Percentiles rank a stretch among this genome's conserved stretches.
phyloP scores from a whole-genome alignment of 2,797 vertebrate species.

The Coccyzus lansbergi region DNA sequence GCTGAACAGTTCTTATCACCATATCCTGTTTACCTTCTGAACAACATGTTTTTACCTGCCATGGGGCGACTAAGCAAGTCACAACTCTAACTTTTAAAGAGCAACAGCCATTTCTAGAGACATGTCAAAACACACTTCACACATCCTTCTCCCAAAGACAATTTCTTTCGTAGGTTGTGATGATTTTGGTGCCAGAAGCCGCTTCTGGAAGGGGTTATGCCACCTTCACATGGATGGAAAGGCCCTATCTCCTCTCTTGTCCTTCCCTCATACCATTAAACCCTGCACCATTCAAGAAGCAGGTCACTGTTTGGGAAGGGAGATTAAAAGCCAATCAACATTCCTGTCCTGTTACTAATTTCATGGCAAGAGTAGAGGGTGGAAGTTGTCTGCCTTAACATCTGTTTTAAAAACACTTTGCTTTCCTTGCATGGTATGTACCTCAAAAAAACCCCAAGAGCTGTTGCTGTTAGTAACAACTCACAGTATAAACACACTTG shows the following conservation, averaged over 20 bases:
- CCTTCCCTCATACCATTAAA: background rate
- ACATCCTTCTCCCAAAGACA: background rate
- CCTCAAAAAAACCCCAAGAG: constrained; percentile 20
- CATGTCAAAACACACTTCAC: background rate
- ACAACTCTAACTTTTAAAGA: background rate
- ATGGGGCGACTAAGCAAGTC: background rate
- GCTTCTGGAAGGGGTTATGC: rapidly evolving
- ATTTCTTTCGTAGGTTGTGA: rapidly evolving
- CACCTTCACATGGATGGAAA: background rate
- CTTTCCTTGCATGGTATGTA: background rate
- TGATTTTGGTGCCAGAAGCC: background rate
- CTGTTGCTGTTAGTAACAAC: constrained; percentile 27
- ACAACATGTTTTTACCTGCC: background rate
- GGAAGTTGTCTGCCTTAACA: constrained; percentile 18
- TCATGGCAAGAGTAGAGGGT: background rate
- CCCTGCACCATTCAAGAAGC: rapidly evolving
- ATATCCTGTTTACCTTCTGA: background rate
- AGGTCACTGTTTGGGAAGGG: background rate
- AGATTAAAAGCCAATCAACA: background rate
- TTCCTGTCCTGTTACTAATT: background rate
- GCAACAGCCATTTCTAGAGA: background rate
- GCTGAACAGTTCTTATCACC: rapidly evolving
- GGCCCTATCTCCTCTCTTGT: background rate
- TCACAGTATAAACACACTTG: constrained; percentile 35
- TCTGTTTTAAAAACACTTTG: constrained; percentile 5